phyloP scores from a whole-genome alignment of 2,113 vertebrate genomes.

The Pontoporia blainvillei region DNA sequence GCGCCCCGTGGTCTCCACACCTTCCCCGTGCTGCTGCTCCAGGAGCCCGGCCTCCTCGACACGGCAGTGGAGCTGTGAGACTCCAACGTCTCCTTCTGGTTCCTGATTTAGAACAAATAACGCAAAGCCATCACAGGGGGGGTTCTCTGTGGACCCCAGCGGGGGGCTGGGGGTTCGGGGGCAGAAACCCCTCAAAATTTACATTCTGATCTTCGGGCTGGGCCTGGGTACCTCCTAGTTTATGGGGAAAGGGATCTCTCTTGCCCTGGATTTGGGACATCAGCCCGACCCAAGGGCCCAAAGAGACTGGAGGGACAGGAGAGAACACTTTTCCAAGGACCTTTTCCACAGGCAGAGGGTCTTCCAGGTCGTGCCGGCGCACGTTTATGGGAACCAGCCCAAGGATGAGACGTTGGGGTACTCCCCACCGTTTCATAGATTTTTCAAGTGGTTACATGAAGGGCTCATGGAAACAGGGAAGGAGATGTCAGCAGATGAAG shows the following conservation, averaged over 20 bases:
- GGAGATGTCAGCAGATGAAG: background rate
- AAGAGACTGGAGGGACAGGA: background rate
- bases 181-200: background rate
- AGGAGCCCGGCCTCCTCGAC: background rate
- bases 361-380: accelerated
- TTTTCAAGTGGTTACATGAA: background rate
- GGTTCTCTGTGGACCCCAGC: background rate
- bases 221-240: background rate
- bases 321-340: background rate
- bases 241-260: background rate
- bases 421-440: background rate
- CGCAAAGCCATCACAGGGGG: background rate
- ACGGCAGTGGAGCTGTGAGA: accelerated
- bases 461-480: background rate
- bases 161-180: no score
- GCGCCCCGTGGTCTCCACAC: accelerated
- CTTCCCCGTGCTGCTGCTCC: background rate
- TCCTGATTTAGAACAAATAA: background rate
- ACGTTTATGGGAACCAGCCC: accelerated
- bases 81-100: accelerated
- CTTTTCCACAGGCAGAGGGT: accelerated
- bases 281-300: background rate
- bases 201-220: background rate
- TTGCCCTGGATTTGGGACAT: background rate
- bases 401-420: accelerated